Conservation (phyloP, 2,797 vertebrate genomes). For the Potorous gilbertii region DNA sequence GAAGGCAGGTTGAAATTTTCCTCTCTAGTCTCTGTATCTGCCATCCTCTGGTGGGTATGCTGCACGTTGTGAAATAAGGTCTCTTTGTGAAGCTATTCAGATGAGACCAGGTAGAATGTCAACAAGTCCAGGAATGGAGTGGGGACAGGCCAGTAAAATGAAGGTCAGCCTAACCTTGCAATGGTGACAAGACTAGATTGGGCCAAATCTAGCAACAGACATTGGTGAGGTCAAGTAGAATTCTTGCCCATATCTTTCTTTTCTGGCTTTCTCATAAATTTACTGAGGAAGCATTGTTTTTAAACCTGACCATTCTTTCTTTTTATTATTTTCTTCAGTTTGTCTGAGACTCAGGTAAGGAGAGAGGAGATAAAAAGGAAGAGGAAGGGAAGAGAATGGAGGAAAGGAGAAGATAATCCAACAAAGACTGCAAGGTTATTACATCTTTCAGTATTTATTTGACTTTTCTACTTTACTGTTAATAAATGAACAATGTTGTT, state of each 20-base stretch:
- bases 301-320: background rate
- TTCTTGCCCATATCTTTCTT: background rate
- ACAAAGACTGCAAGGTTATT: background rate
- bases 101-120: background rate
- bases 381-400: too few relatives aligned
- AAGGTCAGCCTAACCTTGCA: background rate
- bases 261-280: background rate
- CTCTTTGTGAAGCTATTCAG: background rate
- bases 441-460: background rate
- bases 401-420: background rate
- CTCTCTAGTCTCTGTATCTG: background rate
- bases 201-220: background rate
- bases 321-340: background rate
- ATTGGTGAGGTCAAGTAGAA: background rate
- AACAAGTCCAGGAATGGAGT: background rate
- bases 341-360: background rate
- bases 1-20: background rate
- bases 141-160: background rate
- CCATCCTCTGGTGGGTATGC: background rate
- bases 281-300: background rate
- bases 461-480: background rate
- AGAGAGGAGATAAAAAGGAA: background rate
- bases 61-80: background rate
- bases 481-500: background rate
- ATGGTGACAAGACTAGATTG: background rate